These are phyloP conservation scores for Osmoderma eremita DNA, from an alignment of 2,888 invertebrate genomes.

Conservation along the genomic window DNA sequence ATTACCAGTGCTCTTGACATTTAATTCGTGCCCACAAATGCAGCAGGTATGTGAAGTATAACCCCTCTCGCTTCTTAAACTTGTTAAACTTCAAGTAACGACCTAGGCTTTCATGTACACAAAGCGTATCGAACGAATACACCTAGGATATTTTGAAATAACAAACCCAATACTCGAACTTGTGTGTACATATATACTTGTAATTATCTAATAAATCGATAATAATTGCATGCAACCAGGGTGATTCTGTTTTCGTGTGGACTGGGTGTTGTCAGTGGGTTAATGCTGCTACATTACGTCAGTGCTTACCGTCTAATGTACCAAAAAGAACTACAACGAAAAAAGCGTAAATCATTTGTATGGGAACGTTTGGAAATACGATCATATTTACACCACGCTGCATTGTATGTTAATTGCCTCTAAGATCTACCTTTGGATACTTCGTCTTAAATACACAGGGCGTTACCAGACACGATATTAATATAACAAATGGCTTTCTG, in stretches of 20 bases:
- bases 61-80: not conserved
- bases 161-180: not conserved
- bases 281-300: constrained; percentile 25
- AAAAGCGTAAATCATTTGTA: constrained; percentile 3
- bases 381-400: constrained; percentile 11
- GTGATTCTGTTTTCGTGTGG: constrained; percentile 12
- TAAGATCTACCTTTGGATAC: constrained; percentile 2
- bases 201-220: not conserved
- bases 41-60: not conserved
- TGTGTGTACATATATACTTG: not conserved
- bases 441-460: constrained; percentile 9
- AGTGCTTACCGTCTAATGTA: constrained; percentile 23
- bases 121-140: not conserved
- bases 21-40: not conserved
- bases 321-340: constrained; percentile 7
- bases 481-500: constrained; percentile 2
- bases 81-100: not conserved
- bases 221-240: not conserved
- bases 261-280: constrained; percentile 28
- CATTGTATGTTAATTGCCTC: constrained; percentile 30
- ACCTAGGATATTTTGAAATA: not conserved
- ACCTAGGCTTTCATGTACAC: constrained; percentile 1
- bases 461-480: constrained; percentile 16
- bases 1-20: constrained; percentile 9
- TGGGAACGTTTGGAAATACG: constrained; percentile 17